These are phyloP conservation scores for Nemapogon koenigi DNA, from an alignment of 2,888 invertebrate genomes.

Conservation along the genomic window DNA sequence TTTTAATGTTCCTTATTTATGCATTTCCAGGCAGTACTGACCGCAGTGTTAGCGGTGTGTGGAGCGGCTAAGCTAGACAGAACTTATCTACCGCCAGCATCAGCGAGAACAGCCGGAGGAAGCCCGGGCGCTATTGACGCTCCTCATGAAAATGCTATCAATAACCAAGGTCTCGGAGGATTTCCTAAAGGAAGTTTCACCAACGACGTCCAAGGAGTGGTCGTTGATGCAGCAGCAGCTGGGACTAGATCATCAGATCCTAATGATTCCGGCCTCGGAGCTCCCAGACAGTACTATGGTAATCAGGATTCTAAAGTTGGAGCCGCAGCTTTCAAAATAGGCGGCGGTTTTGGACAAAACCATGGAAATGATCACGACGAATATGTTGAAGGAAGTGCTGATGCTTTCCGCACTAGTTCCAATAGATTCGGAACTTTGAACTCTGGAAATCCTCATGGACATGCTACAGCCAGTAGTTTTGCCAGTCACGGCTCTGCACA, in stretches of 20 bases:
- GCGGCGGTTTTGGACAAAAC: constrained; percentile 19
- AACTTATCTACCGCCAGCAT: constrained; percentile 38
- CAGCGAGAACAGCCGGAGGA: constrained; percentile 42
- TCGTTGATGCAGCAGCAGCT: constrained; percentile 43
- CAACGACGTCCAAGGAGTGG: constrained; percentile 47
- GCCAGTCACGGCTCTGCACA: constrained; percentile 7
- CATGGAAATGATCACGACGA: constrained; percentile 12
- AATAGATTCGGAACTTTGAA: constrained; percentile 1
- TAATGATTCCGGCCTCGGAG: constrained; percentile 37
- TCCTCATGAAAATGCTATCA: constrained; percentile 23
- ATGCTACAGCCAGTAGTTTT: constrained; percentile 2
- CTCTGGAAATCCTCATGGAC: not conserved
- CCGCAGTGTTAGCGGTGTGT: constrained; percentile 44
- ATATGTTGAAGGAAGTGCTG: constrained; percentile 10
- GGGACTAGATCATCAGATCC: constrained; percentile 36
- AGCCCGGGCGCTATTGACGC: constrained; percentile 30
- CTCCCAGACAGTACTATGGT: constrained; percentile 39
- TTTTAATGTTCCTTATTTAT: constrained; percentile 2
- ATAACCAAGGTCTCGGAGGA: constrained; percentile 23
- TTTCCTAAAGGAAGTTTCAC: constrained; percentile 37
- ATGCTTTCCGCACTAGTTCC: constrained; percentile 3
- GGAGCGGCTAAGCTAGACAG: constrained; percentile 42
- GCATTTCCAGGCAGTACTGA: constrained; percentile 31
- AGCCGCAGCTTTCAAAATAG: constrained; percentile 38
- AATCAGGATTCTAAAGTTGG: constrained; percentile 50